These are phyloP conservation scores for Tenodera sinensis DNA, from an alignment of 2,888 invertebrate species.

Conservation along the genomic window DNA sequence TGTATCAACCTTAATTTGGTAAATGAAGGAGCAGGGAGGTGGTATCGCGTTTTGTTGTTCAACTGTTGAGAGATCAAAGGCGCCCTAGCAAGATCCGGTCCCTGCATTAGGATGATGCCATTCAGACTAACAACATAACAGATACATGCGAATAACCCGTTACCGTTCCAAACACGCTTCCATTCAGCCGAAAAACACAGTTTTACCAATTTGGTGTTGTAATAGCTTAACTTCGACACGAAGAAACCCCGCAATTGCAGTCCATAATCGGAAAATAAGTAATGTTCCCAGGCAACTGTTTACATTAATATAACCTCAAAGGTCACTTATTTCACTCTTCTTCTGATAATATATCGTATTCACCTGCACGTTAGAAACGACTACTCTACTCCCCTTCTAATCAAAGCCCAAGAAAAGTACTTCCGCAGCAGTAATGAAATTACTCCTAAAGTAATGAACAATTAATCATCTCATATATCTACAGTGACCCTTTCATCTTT, in stretches of 20 bases:
- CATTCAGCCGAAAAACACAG: neutral
- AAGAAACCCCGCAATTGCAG: no score
- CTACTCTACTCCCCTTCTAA: neutral
- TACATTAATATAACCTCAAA: neutral
- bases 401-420: neutral
- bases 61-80: neutral
- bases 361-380: neutral
- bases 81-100: neutral
- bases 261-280: no score
- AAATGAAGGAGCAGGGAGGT: conserved; percentile 11
- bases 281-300: no score
- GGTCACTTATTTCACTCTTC: neutral
- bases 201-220: no score
- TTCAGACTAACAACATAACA: neutral
- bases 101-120: neutral
- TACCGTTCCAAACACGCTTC: neutral
- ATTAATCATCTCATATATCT: no score
- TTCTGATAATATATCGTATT: neutral
- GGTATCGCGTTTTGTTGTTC: neutral
- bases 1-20: neutral
- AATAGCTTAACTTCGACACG: no score
- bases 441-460: neutral
- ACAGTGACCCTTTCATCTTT: no score
- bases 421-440: neutral
- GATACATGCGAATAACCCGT: neutral